Percentiles rank a stretch among this genome's conserved stretches.
These are phyloP conservation scores for Atractosteus spatula DNA, from an alignment of 2,113 vertebrate genomes.

Conservation along the genomic window DNA sequence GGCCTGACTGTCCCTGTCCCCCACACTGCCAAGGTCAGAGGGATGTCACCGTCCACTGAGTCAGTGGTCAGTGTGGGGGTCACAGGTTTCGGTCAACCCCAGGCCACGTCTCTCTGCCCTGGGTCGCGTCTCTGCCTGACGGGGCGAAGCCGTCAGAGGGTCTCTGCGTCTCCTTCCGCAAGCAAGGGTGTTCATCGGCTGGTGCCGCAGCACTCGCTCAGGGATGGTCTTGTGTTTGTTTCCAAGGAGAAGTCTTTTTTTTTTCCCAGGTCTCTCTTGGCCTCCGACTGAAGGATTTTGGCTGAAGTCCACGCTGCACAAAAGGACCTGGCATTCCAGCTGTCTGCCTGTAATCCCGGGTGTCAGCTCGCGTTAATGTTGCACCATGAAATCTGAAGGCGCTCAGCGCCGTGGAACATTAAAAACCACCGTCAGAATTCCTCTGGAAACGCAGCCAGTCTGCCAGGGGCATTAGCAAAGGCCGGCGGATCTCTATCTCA, in stretches of 20 bases:
- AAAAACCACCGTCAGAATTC: slow-evolving; percentile 89
- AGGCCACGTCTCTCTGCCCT: no score
- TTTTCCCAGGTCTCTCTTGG: slow-evolving; percentile 94
- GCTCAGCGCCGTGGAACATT: slow-evolving; percentile 90
- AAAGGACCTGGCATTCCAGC: slow-evolving; percentile 95
- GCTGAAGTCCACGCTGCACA: slow-evolving; percentile 91
- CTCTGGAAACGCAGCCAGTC: slow-evolving; percentile 78
- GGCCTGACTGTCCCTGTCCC: no score
- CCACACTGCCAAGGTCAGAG: background rate
- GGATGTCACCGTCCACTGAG: background rate
- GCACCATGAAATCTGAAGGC: slow-evolving; percentile 95
- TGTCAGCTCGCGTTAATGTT: slow-evolving; percentile 99
- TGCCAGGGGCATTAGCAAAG: slow-evolving; percentile 68
- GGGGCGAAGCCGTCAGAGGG: no score
- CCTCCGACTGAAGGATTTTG: slow-evolving; percentile 86
- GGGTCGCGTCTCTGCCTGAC: no score
- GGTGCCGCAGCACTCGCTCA: slow-evolving; percentile 58
- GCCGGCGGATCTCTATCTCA: slow-evolving; percentile 63
- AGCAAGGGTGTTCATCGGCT: slow-evolving; percentile 27
- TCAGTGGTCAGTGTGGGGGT: background rate
- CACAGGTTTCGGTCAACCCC: no score
- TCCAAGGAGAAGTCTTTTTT: slow-evolving; percentile 80
- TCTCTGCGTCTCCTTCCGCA: no score
- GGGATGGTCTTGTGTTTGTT: slow-evolving; percentile 60
- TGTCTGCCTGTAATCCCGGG: slow-evolving; percentile 98